Conservation (phyloP, 2,888 invertebrate species). For the Hydropsyche betteni region DNA sequence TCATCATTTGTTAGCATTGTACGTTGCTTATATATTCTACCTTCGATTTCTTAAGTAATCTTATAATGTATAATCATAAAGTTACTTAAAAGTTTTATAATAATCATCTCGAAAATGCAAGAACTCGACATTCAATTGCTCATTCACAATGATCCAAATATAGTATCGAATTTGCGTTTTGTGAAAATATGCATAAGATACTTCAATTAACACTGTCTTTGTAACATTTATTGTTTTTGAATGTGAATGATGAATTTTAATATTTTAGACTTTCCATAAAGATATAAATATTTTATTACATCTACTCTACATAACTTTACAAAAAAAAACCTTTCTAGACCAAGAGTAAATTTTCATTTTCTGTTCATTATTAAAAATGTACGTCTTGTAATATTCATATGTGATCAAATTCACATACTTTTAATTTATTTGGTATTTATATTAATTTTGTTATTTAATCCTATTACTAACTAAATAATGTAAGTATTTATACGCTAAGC, state of each 20-base stretch:
- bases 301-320: background rate
- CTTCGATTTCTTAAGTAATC: slow-evolving; percentile 22
- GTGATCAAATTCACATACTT: background rate
- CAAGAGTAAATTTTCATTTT: background rate
- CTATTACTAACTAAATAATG: slow-evolving; percentile 28
- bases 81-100: too few relatives aligned
- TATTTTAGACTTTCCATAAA: slow-evolving; percentile 30
- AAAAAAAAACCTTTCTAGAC: background rate
- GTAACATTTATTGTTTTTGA: too few relatives aligned
- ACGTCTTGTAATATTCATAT: background rate
- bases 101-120: too few relatives aligned
- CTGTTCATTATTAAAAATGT: background rate
- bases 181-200: too few relatives aligned
- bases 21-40: slow-evolving; percentile 30
- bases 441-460: slow-evolving; percentile 18
- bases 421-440: background rate
- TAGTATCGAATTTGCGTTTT: too few relatives aligned
- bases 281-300: background rate
- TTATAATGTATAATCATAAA: background rate
- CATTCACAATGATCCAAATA: too few relatives aligned
- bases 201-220: too few relatives aligned
- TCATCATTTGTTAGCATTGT: slow-evolving; percentile 26
- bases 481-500: slow-evolving; percentile 2
- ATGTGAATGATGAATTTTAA: background rate
- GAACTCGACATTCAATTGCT: too few relatives aligned